Evolutionary conservation across 2,113 vertebrate genomes (phyloP).

Genomic region (Notarius quadriscutis): DNA sequence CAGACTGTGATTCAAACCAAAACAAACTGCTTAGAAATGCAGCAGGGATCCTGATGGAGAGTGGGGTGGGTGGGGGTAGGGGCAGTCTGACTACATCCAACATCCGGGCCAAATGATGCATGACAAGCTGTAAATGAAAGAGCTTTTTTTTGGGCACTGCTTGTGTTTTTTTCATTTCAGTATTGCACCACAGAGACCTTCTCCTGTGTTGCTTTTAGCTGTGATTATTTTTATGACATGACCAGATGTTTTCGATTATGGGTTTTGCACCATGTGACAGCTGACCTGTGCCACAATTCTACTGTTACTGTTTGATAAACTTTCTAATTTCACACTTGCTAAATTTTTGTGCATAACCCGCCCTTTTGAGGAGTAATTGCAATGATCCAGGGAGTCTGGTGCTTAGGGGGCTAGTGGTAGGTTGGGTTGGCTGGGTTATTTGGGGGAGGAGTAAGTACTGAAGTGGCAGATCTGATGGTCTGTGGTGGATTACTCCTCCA

Average conservation of each 20-base stretch:
- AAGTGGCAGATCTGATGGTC: not conserved
- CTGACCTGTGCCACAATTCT: conserved; percentile 53
- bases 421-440: not conserved
- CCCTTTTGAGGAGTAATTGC: conserved; percentile 70
- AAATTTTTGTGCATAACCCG: conserved; percentile 73
- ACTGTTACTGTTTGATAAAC: conserved; percentile 67
- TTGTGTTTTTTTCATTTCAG: conserved; percentile 61
- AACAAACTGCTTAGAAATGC: conserved; percentile 9
- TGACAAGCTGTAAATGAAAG: conserved; percentile 64
- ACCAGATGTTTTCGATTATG: conserved; percentile 73
- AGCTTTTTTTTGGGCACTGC: conserved; percentile 11
- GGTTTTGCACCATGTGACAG: conserved; percentile 36
- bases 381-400: conserved; percentile 10
- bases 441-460: not conserved
- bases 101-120: conserved; percentile 58
- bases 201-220: conserved; percentile 42
- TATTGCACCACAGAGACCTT: conserved; percentile 53
- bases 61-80: not conserved
- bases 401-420: conserved; percentile 8
- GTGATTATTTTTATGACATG: conserved; percentile 65
- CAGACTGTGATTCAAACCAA: conserved; percentile 16
- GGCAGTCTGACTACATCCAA: conserved; percentile 66
- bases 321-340: conserved; percentile 81
- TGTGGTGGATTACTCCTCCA: not conserved
- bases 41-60: not conserved